Evolutionary conservation across 2,797 vertebrate species (phyloP).

Genomic region (Spinus pinus): DNA sequence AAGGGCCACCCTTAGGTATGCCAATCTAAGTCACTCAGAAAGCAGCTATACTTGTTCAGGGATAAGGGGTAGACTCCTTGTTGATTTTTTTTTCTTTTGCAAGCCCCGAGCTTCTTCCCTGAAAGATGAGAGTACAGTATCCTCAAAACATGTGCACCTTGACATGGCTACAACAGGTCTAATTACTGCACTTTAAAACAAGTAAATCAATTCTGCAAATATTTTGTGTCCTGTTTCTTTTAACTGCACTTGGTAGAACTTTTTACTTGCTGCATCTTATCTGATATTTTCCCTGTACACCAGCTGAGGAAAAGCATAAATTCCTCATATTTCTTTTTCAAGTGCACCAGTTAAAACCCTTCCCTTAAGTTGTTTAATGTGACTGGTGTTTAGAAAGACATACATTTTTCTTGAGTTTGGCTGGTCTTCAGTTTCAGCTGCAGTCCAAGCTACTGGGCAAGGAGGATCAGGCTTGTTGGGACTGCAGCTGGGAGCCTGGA

Average conservation of each 20-base stretch:
- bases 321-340: not conserved
- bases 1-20: not conserved
- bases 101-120: not conserved
- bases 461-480: not conserved
- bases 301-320: not conserved
- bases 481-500: not conserved
- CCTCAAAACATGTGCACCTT: not conserved
- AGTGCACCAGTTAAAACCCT: not conserved
- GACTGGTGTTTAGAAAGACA: not conserved
- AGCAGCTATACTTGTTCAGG: not conserved
- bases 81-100: not conserved
- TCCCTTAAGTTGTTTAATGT: not conserved
- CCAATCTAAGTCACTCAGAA: not conserved
- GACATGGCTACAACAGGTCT: not conserved
- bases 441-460: not conserved
- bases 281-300: not conserved
- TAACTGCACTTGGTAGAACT: not conserved
- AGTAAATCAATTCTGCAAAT: not conserved
- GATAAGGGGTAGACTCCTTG: not conserved
- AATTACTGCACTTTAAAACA: not conserved
- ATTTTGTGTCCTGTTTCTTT: not conserved
- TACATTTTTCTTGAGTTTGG: not conserved
- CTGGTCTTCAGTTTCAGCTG: not conserved
- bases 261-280: not conserved
- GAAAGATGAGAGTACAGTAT: not conserved